These are phyloP conservation scores for Cotesia chilonis DNA, from an alignment of 1,140 invertebrate genomes.

Conservation along the genomic window DNA sequence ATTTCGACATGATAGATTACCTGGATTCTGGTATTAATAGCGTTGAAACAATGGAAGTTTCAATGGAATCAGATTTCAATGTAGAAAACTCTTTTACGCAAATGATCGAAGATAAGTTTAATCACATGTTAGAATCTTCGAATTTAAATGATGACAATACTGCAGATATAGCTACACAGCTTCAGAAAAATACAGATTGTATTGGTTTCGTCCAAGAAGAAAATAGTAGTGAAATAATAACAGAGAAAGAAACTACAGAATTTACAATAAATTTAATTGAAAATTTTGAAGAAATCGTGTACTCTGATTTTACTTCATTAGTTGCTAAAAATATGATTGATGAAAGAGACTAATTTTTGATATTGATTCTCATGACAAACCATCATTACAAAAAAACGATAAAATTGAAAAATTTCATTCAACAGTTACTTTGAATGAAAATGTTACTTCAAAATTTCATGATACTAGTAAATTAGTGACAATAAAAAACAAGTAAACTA, in stretches of 20 bases:
- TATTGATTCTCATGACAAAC: constrained; percentile 35
- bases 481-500: constrained; percentile 14
- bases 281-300: constrained; percentile 7
- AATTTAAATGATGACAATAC: constrained; percentile 50
- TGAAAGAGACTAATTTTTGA: constrained; percentile 54
- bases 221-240: neutral
- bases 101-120: constrained; percentile 63
- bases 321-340: constrained; percentile 44
- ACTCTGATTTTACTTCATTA: constrained; percentile 10
- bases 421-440: constrained; percentile 45
- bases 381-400: constrained; percentile 39
- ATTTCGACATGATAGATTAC: constrained; percentile 53
- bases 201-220: neutral
- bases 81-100: constrained; percentile 60
- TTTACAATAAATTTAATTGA: constrained; percentile 13
- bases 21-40: constrained; percentile 63
- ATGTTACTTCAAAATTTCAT: constrained; percentile 33
- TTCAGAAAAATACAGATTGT: constrained; percentile 3
- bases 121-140: constrained; percentile 48
- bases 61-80: constrained; percentile 52
- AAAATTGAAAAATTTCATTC: constrained; percentile 49
- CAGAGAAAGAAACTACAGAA: constrained; percentile 7
- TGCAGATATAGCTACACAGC: neutral
- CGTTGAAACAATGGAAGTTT: constrained; percentile 62
- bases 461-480: constrained; percentile 4